Evolutionary conservation across 1,140 invertebrate species (phyloP).

Genomic region (Phocides pigmalion): DNA sequence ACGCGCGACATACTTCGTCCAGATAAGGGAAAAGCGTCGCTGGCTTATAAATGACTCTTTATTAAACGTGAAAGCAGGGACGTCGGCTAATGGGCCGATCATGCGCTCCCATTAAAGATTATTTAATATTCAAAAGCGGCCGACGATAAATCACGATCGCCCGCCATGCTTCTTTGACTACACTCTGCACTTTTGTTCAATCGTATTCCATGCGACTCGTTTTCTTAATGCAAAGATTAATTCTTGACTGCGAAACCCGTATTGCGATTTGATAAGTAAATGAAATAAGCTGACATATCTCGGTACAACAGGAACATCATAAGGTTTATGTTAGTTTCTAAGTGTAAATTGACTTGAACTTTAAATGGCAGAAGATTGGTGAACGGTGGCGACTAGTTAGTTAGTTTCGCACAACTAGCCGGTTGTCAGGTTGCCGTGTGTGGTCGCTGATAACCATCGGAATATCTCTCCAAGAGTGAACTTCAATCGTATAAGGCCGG

Average conservation of each 20-base stretch:
- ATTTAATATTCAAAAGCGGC: slow-evolving; percentile 83
- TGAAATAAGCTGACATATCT: slow-evolving; percentile 33
- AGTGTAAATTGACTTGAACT: slow-evolving; percentile 20
- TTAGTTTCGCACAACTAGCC: slow-evolving; percentile 37
- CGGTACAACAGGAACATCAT: slow-evolving; percentile 18
- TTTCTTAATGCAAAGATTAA: slow-evolving; percentile 54
- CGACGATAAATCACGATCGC: slow-evolving; percentile 80
- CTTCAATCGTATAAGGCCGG: slow-evolving; percentile 53
- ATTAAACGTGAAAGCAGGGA: slow-evolving; percentile 83
- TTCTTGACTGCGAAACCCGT: slow-evolving; percentile 34
- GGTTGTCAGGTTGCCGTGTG: slow-evolving; percentile 52
- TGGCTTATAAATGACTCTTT: slow-evolving; percentile 83
- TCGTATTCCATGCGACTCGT: slow-evolving; percentile 54
- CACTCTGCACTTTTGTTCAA: slow-evolving; percentile 76
- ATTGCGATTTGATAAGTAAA: slow-evolving; percentile 32
- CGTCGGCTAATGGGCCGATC: slow-evolving; percentile 82
- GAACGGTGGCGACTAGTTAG: slow-evolving; percentile 58
- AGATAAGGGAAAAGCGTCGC: slow-evolving; percentile 81
- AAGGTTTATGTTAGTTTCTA: slow-evolving; percentile 11
- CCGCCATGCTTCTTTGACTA: slow-evolving; percentile 77
- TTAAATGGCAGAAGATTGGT: slow-evolving; percentile 55
- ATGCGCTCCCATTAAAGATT: slow-evolving; percentile 83
- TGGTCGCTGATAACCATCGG: slow-evolving; percentile 64
- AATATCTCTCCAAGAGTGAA: slow-evolving; percentile 52
- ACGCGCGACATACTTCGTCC: slow-evolving; percentile 78